Percentiles rank a stretch among this genome's conserved stretches.
Conservation (phyloP, 2,888 invertebrate genomes). For the Stegana nigrithorax region DNA sequence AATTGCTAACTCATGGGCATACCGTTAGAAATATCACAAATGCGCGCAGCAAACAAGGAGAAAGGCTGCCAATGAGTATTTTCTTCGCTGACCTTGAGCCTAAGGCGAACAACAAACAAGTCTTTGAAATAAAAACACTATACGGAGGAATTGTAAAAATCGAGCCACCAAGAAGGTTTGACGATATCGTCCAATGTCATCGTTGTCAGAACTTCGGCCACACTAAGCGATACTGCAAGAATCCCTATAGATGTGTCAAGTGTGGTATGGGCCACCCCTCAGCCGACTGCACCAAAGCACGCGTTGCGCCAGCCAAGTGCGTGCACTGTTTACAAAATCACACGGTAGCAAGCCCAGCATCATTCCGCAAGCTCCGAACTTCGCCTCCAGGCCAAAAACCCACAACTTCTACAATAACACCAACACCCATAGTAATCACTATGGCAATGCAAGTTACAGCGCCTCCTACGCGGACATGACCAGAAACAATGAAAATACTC, state of each 20-base stretch:
- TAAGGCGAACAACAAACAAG: constrained; percentile 1
- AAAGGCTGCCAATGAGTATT: not conserved
- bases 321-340: not conserved
- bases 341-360: too few species aligned
- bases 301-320: not conserved
- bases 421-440: too few species aligned
- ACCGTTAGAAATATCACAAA: not conserved
- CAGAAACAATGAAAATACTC: too few species aligned
- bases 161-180: constrained; percentile 12
- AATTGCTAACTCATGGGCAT: too few species aligned
- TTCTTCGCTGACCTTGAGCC: constrained; percentile 16
- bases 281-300: not conserved
- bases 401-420: too few species aligned
- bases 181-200: constrained; percentile 1
- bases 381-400: too few species aligned
- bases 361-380: too few species aligned
- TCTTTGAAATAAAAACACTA: constrained; percentile 3
- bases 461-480: too few species aligned
- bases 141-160: not conserved
- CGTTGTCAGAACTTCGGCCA: not conserved
- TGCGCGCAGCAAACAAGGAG: not conserved
- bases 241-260: constrained; percentile 10
- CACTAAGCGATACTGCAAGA: constrained; percentile 1
- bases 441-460: too few species aligned
- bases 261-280: not conserved